Evolutionary conservation across 2,113 vertebrate genomes (phyloP).

Genomic region (Trogon melanurus): DNA sequence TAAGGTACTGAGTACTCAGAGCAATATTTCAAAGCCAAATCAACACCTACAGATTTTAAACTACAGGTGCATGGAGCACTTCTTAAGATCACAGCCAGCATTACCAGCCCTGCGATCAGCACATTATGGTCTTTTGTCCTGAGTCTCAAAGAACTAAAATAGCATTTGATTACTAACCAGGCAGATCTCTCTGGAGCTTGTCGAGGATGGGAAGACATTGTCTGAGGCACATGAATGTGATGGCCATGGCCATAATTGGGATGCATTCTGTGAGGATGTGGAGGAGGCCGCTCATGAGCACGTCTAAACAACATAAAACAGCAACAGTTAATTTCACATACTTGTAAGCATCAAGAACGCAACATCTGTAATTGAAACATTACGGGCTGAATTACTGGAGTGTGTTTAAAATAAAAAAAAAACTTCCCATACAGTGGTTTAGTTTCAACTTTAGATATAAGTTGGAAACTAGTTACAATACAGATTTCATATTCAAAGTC

Average conservation of each 20-base stretch:
- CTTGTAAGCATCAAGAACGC: not conserved
- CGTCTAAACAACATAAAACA: slow-evolving; percentile 79
- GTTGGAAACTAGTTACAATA: not conserved
- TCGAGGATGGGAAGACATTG: slow-evolving; percentile 98
- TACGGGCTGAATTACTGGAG: not conserved
- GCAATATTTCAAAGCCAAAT: not conserved
- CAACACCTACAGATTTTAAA: not conserved
- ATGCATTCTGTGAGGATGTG: slow-evolving; percentile 98
- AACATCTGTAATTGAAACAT: not conserved
- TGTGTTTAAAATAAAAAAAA: not conserved
- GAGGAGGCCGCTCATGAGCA: slow-evolving; percentile 96
- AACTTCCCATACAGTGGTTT: not conserved
- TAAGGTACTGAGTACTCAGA: not conserved
- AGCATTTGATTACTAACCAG: slow-evolving; percentile 82
- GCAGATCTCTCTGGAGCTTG: slow-evolving; percentile 94
- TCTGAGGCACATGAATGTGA: slow-evolving; percentile 99
- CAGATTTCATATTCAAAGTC: not conserved
- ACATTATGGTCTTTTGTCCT: not conserved
- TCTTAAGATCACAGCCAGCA: not conserved
- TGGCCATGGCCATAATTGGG: slow-evolving; percentile 98
- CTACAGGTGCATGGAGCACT: not conserved
- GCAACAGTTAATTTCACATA: slow-evolving; percentile 42
- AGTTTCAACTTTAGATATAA: not conserved
- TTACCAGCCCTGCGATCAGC: not conserved
- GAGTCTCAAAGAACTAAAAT: not conserved